phyloP scores from a whole-genome alignment of 2,113 vertebrate genomes.

The Zosterops lateralis region DNA sequence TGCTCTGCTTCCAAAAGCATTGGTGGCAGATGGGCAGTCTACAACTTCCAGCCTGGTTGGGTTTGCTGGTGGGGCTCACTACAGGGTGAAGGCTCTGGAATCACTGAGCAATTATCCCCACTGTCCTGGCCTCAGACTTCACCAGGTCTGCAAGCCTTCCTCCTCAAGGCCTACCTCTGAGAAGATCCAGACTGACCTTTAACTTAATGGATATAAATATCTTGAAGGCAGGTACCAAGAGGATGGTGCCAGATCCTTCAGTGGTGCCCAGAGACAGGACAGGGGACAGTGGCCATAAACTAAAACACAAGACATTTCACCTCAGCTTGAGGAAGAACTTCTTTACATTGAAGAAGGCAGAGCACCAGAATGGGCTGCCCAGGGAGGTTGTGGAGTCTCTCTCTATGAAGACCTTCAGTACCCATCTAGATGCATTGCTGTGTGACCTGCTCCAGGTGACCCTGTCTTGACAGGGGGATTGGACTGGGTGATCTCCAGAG shows the following conservation, averaged over 20 bases:
- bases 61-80: background rate
- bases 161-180: background rate
- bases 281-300: background rate
- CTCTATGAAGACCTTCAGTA: background rate
- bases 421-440: background rate
- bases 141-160: background rate
- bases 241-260: background rate
- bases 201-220: background rate
- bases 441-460: background rate
- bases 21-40: background rate
- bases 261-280: background rate
- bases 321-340: background rate
- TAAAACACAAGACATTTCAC: background rate
- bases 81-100: background rate
- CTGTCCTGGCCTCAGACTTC: background rate
- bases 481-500: background rate
- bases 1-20: background rate
- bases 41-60: background rate
- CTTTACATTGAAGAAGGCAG: background rate
- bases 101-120: background rate
- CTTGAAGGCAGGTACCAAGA: background rate
- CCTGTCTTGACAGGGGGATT: background rate
- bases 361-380: background rate
- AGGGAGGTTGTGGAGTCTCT: background rate
- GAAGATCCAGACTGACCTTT: background rate